Evolutionary conservation across 2,113 vertebrate species (phyloP), one percentile per base, ranked within the genome.

Genomic region (Corapipo altera): DNA sequence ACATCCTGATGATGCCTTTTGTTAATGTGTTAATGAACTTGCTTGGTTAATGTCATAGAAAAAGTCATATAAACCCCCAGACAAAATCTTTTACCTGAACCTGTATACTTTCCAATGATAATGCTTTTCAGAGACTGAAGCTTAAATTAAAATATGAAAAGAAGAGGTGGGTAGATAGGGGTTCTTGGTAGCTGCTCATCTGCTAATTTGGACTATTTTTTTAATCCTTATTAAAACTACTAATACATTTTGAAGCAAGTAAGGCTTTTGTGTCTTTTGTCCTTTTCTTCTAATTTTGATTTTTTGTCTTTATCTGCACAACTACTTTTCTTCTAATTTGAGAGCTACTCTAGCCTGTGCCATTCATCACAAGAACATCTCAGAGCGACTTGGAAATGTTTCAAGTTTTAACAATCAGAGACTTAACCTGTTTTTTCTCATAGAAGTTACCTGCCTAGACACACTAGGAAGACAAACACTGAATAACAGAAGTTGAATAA

Each of bases 131-230:
- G 79, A 96, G 84, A 78, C 85, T 95, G 86, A 95, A 95, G 74
- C 65, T 48, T 75, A 72, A 93, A 96, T 95, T 96, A 94, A 94
- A 91, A 93, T 91, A 95, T 92, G 84, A 95, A 96, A 95, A 92
- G 83, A 94, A 94, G 91, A 86, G 75, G 91, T 91, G 90, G 58
- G 72, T 91, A 95, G 59, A 28, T 83, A 58, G 41, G 9, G 35
- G 30, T 93, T 89, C 80, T 92, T 92, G 86, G 89, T 95, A 96
- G 91, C 81, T 96, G 89, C 84, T 92, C 66, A 72, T 95, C 84
- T 95, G 80, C 73, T 87, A 89, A 81, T 23, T 81, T 61, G 73
- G 84, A 86, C 58, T 59, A 1, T 46, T 93, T 92, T 92, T 27
- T 13, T 0, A 46, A 66, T 95, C 73, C 61, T 92, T 83, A 58